These are phyloP conservation scores for Ceratosolen solmsi DNA, from an alignment of 1,140 invertebrate genomes.

Conservation along the genomic window DNA sequence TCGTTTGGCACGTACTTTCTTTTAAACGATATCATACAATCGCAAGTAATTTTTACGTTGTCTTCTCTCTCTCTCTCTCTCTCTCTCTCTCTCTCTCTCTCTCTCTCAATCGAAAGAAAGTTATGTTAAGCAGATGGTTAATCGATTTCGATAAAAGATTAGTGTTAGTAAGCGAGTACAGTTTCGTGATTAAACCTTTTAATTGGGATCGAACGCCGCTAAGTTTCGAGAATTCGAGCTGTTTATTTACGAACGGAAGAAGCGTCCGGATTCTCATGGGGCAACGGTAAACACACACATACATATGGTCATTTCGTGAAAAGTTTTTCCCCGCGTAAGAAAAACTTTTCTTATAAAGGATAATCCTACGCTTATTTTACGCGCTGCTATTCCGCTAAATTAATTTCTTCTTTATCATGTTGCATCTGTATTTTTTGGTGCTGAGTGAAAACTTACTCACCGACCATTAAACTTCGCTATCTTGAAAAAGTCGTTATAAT, in stretches of 20 bases:
- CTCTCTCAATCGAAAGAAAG: too few relatives aligned
- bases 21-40: too few relatives aligned
- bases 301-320: not conserved
- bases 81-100: too few relatives aligned
- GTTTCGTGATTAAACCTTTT: not conserved
- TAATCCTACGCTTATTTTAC: not conserved
- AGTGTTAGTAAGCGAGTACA: too few relatives aligned
- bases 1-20: too few relatives aligned
- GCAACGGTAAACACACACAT: slow-evolving; percentile 14
- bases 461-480: not conserved
- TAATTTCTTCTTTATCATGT: not conserved
- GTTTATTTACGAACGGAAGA: slow-evolving; percentile 11
- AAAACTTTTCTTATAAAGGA: slow-evolving; percentile 10
- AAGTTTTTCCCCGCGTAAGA: not conserved
- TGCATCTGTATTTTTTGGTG: too few relatives aligned
- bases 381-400: not conserved
- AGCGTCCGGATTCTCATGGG: not conserved
- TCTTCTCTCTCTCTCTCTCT: too few relatives aligned
- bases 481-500: not conserved
- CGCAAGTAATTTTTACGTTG: too few relatives aligned
- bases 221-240: not conserved
- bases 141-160: too few relatives aligned
- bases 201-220: not conserved
- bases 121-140: too few relatives aligned
- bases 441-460: not conserved